Conservation (phyloP, 1,140 invertebrate species). For the Drosophila pallidifrons region DNA sequence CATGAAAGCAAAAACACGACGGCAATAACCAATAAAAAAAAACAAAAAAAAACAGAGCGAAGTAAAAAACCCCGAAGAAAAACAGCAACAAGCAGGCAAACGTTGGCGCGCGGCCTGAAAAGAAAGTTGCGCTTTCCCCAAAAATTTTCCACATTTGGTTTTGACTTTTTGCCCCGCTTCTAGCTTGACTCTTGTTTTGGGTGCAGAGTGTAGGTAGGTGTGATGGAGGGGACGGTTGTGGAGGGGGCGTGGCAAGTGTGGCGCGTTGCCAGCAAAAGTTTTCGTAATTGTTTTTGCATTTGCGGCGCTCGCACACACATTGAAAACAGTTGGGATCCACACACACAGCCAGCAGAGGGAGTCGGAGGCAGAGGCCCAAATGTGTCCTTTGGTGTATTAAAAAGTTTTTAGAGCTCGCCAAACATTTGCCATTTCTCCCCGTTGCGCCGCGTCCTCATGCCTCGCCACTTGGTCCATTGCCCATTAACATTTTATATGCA, state of each 20-base stretch:
- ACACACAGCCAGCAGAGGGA: conserved; percentile 2
- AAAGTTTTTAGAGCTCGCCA: conserved; percentile 65
- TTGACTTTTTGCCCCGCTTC: conserved; percentile 51
- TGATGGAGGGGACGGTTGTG: conserved; percentile 7
- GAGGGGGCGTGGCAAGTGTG: conserved; percentile 10
- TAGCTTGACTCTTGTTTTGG: conserved; percentile 29
- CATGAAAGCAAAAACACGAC: conserved; percentile 73
- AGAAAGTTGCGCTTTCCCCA: conserved; percentile 65
- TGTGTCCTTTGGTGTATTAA: conserved; percentile 83
- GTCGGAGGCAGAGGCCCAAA: conserved; percentile 57
- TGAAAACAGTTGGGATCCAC: conserved; percentile 16
- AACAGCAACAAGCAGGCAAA: conserved; percentile 67
- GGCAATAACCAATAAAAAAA: conserved; percentile 59
- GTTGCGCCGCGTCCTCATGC: conserved; percentile 12
- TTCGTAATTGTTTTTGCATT: conserved; percentile 83
- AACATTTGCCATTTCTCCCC: conserved; percentile 31
- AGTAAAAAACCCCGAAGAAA: conserved; percentile 37
- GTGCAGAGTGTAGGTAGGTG: not conserved
- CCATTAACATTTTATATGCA: conserved; percentile 83
- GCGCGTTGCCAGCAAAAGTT: conserved; percentile 67
- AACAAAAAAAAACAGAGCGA: conserved; percentile 48
- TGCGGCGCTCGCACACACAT: conserved; percentile 65
- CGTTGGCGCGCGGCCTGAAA: conserved; percentile 22
- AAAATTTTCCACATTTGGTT: conserved; percentile 78
- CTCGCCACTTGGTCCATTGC: conserved; percentile 63